A percentile compares a stretch with the other conserved stretches of the same genome.
Evolutionary conservation across 2,113 vertebrate species (phyloP).

Genomic region (Pterocles orientalis): DNA sequence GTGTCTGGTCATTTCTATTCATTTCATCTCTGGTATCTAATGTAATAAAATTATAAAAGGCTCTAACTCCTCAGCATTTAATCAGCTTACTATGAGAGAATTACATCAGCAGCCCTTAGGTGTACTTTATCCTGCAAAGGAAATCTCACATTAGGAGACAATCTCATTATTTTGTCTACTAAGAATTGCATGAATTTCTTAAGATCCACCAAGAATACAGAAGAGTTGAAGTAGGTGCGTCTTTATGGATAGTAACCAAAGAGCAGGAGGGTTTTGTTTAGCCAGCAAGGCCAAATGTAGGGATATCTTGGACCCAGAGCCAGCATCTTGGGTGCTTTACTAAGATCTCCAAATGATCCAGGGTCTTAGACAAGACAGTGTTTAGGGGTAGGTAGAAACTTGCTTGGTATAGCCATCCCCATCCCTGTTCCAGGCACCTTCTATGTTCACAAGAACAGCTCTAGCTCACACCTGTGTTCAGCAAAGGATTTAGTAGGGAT

Average conservation of each 20-base stretch:
- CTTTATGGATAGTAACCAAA: not conserved
- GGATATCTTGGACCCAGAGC: not conserved
- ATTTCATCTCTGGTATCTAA: conserved; percentile 71
- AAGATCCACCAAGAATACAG: not conserved
- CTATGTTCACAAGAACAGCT: not conserved
- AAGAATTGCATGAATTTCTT: conserved; percentile 44
- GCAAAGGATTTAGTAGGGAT: not conserved
- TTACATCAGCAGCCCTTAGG: conserved; percentile 71
- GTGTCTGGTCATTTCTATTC: conserved; percentile 60
- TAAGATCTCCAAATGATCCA: not conserved
- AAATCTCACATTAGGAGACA: conserved; percentile 63
- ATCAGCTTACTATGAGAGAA: conserved; percentile 75
- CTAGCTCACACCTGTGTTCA: not conserved
- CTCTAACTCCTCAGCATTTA: conserved; percentile 68
- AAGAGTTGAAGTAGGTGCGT: not conserved
- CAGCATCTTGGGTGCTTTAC: not conserved
- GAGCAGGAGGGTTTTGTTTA: not conserved
- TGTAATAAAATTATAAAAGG: conserved; percentile 74
- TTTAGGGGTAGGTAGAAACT: not conserved
- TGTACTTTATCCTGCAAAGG: conserved; percentile 52
- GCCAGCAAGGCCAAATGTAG: not conserved
- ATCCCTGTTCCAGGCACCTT: not conserved
- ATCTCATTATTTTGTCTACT: conserved; percentile 67
- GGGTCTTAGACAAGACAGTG: not conserved
- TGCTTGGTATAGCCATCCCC: not conserved